Percentiles rank a stretch among this genome's conserved stretches.
These are phyloP conservation scores for Galemys pyrenaicus DNA, from an alignment of 2,113 vertebrate genomes.

Conservation along the genomic window DNA sequence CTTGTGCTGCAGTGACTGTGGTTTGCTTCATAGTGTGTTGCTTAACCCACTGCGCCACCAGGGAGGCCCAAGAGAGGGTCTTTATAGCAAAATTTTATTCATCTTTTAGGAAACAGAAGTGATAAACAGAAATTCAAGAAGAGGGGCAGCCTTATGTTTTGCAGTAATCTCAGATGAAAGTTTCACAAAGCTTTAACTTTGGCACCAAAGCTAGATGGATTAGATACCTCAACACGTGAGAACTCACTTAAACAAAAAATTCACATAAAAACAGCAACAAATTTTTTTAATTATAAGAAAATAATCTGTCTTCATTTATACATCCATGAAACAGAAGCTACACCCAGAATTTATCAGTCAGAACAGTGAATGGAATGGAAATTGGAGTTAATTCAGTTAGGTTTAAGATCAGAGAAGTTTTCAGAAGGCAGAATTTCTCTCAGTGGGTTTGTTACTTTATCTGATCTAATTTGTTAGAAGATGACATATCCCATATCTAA, in stretches of 20 bases:
- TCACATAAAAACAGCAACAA: not conserved
- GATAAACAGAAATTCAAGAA: not conserved
- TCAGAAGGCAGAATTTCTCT: not conserved
- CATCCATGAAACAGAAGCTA: not conserved
- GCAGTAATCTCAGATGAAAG: not conserved
- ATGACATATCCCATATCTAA: not conserved
- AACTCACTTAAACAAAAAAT: not conserved
- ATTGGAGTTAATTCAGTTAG: not conserved
- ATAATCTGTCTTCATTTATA: not conserved
- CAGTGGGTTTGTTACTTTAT: not conserved
- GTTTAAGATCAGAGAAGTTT: not conserved
- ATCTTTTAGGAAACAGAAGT: not conserved
- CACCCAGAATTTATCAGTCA: not conserved
- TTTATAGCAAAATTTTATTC: not conserved
- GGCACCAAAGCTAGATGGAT: not conserved
- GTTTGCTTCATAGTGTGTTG: too few species aligned
- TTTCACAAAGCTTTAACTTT: not conserved
- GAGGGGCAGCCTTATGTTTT: not conserved
- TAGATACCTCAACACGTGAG: not conserved
- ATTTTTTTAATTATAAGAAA: not conserved
- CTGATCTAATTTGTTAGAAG: not conserved
- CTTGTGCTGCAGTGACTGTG: too few species aligned
- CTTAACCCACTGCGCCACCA: too few species aligned
- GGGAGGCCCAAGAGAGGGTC: too few species aligned
- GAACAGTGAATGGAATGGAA: not conserved